Evolutionary conservation across 2,797 vertebrate species (phyloP).

Genomic region (Epinephelus awoara): DNA sequence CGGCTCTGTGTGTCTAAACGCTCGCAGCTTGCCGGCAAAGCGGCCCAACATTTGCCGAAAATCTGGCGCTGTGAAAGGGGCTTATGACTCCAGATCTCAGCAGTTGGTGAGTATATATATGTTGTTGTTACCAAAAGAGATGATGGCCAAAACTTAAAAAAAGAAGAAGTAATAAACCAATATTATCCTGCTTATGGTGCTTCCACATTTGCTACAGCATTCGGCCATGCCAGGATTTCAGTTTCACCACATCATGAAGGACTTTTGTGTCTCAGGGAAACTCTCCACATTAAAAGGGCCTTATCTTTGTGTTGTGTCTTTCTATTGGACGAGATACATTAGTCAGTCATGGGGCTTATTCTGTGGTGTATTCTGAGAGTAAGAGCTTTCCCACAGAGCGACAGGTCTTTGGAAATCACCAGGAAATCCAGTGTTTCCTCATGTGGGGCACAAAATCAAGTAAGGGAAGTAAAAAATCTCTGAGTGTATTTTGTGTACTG

Average conservation of each 20-base stretch:
- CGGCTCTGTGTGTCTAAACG: no score
- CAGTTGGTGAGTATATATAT: no score
- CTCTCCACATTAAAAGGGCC: background rate
- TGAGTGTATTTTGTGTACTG: background rate
- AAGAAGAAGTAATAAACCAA: background rate
- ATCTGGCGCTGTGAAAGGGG: no score
- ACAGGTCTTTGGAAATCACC: constrained; percentile 13
- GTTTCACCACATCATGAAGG: background rate
- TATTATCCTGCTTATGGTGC: background rate
- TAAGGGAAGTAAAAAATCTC: background rate
- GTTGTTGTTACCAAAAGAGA: background rate
- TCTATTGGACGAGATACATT: no score
- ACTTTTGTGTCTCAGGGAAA: background rate
- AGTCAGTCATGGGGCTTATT: background rate
- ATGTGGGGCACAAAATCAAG: background rate
- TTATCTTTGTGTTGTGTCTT: background rate
- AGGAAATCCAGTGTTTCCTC: background rate
- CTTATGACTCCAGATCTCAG: no score
- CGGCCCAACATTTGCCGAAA: no score
- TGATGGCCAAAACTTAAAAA: background rate
- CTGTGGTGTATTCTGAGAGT: background rate
- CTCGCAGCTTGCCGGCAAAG: no score
- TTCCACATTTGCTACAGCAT: background rate
- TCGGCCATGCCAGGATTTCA: background rate
- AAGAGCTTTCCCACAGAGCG: background rate